Evolutionary conservation across 2,797 vertebrate genomes (phyloP), one percentile per base, ranked within the genome.

Genomic region (Halcyon smyrnensis): DNA sequence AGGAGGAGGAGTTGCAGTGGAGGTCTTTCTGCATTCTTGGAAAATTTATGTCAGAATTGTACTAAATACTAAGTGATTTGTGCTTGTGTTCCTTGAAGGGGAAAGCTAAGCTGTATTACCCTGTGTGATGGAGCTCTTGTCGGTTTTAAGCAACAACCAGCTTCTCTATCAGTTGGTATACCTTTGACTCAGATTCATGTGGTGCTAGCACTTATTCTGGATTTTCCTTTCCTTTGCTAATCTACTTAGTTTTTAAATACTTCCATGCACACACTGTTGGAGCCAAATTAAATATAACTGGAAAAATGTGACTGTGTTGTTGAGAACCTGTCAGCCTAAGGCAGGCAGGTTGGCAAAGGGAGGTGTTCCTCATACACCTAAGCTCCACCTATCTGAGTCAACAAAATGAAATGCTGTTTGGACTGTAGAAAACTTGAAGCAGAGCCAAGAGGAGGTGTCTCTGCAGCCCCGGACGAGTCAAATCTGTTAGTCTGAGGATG

Each of bases 261-360:
- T 69, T 90, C 34, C 45, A 45, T 3, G 2, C 25, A 37, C 0
- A 0, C 59, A 73, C 20, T 68, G 56, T 59, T 71, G 74, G 71
- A 87, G 28, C 54, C 68, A 86, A 86, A 94, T 76, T 46, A 75
- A 78, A 30, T 90, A 3, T 90, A 96, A 90, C 51, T 89, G 79
- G 73, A 89, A 96, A 94, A 93, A 93, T 89, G 82, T 91, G 84
- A 87, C 75, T 69, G 23, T 39, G 73, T 90, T 90, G 45, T 70
- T 60, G 59, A 83, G 64, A 36, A 86, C 16, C 51, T 84, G 54
- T 90, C 93, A 88, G 59, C 19, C 18, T 43, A 57, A 56, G 39
- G 76, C 67, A 73, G 36, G 17, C 6, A 43, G 77, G 36, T 79
- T 1, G 0, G 32, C 4, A 3, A 53, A 73, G 54, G 14, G 34